Conservation (phyloP, 2,797 vertebrate genomes). For the Rousettus madagascariensis region DNA sequence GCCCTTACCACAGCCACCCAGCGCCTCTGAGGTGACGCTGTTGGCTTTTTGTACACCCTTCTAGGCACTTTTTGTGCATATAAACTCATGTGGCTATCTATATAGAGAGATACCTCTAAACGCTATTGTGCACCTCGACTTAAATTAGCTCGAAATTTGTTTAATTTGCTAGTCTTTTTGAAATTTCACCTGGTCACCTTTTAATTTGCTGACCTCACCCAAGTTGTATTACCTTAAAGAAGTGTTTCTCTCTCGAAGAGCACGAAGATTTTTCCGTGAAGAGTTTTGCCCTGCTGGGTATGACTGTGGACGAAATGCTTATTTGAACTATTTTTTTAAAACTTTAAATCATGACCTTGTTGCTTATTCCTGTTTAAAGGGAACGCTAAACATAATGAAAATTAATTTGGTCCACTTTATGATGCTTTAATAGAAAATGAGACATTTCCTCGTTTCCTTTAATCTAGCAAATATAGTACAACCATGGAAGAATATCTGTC, state of each 20-base stretch:
- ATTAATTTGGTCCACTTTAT: background rate
- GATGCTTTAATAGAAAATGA: background rate
- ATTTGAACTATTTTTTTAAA: background rate
- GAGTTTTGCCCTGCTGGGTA: background rate
- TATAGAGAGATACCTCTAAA: background rate
- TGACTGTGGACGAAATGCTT: background rate
- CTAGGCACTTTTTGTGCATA: background rate
- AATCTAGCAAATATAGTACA: background rate
- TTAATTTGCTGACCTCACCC: constrained; percentile 28
- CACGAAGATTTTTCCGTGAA: background rate
- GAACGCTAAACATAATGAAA: background rate
- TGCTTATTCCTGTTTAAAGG: background rate
- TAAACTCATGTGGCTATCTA: background rate
- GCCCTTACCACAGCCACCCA: background rate
- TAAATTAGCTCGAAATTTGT: constrained; percentile 42
- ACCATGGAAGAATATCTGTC: background rate
- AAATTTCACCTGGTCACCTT: constrained; percentile 43
- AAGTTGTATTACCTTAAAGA: background rate
- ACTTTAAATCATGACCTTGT: background rate
- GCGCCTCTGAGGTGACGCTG: background rate
- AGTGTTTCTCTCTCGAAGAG: background rate
- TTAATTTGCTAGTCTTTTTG: constrained; percentile 42
- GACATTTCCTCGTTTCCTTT: background rate
- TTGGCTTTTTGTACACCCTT: background rate
- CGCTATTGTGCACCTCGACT: background rate